Conservation (phyloP, 2,888 invertebrate species). For the Alloscopus bannaensis region DNA sequence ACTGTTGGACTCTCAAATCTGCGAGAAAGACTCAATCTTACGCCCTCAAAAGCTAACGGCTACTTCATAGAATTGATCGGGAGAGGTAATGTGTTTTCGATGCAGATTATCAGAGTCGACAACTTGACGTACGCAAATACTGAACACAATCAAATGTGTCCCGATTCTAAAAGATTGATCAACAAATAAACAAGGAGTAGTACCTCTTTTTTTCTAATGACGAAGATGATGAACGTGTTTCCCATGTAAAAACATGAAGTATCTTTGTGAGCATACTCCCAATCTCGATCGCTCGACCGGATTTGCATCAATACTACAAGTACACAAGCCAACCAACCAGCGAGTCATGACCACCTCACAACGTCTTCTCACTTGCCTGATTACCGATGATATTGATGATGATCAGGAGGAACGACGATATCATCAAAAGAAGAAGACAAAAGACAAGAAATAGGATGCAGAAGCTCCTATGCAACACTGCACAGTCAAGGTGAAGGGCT, state of each 20-base stretch:
- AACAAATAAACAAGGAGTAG: background rate
- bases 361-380: slow-evolving; percentile 22
- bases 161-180: no score
- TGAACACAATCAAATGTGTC: no score
- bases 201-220: slow-evolving; percentile 10
- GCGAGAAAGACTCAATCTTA: slow-evolving; percentile 6
- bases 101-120: no score
- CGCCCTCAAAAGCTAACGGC: no score
- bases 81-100: no score
- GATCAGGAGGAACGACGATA: slow-evolving; percentile 40
- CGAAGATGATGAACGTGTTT: slow-evolving; percentile 5
- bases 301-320: slow-evolving; percentile 32
- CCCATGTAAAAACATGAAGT: background rate
- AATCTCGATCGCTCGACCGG: slow-evolving; percentile 37
- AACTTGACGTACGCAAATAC: no score
- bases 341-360: no score
- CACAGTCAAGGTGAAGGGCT: slow-evolving; percentile 60
- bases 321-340: background rate
- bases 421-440: slow-evolving; percentile 17
- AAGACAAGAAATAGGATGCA: background rate
- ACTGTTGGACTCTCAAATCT: background rate
- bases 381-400: slow-evolving; percentile 38
- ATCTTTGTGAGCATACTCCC: background rate
- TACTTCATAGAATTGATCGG: no score
- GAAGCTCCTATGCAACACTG: slow-evolving; percentile 5